Conservation (phyloP, 53 echinoderm and acorn worm genomes). For the Crossaster papposus region DNA sequence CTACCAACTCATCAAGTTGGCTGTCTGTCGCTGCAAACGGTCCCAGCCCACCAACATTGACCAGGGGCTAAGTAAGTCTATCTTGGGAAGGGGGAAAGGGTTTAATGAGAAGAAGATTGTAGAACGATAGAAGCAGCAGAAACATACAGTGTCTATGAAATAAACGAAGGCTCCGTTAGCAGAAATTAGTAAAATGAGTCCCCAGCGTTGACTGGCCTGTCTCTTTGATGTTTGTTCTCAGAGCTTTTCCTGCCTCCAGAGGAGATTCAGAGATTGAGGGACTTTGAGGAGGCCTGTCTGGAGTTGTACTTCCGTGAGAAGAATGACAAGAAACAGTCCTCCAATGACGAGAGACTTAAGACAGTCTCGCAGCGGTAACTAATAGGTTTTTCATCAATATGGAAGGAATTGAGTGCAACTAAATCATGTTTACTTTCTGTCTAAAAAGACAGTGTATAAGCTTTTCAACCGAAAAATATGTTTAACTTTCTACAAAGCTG, state of each 20-base stretch:
- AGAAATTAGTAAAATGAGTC: background rate
- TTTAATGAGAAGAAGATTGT: too few species aligned
- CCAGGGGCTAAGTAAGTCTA: slow-evolving; percentile 89
- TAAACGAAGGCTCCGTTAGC: too few species aligned
- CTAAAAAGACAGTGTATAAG: too few species aligned
- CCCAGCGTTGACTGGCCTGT: background rate
- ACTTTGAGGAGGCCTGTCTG: slow-evolving; percentile 96
- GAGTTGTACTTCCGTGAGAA: slow-evolving; percentile 85
- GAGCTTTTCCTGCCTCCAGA: slow-evolving; percentile 81
- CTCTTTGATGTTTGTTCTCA: slow-evolving; percentile 7
- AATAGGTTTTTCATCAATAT: background rate
- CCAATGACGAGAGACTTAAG: slow-evolving; percentile 81
- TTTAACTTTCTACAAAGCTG: too few species aligned
- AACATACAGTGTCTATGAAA: too few species aligned
- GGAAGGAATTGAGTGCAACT: background rate
- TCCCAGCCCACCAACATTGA: slow-evolving; percentile 63
- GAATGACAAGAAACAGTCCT: slow-evolving; percentile 55
- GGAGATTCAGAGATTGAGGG: slow-evolving; percentile 74
- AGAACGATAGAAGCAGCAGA: too few species aligned
- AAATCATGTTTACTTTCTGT: too few species aligned
- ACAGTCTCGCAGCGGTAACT: slow-evolving; percentile 78
- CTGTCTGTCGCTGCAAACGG: slow-evolving; percentile 77
- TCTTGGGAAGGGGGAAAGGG: background rate
- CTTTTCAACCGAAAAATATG: too few species aligned
- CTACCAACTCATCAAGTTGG: slow-evolving; percentile 72